Evolutionary conservation across 2,113 vertebrate species (phyloP), one percentile per base, ranked within the genome.

Genomic region (Beaufortia kweichowensis): DNA sequence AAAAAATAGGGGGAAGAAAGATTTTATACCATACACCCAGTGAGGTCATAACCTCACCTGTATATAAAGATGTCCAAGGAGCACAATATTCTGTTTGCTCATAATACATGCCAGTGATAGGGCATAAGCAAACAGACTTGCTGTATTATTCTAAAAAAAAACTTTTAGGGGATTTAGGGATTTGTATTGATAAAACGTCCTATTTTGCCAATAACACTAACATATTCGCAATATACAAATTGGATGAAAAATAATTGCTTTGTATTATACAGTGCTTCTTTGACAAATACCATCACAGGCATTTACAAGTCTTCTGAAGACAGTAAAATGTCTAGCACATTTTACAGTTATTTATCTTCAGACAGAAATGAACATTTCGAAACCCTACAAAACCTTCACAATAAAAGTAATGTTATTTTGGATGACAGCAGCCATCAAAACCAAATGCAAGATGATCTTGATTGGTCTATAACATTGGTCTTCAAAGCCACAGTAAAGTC

Each of bases 21-120:
- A 85, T 86, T 89, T 91, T 87, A 92, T 87, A 92, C 87, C 87
- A 92, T 79, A 77, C 78, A 92, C 79, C 86, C 83, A 88, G 82
- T 85, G 85, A 90, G 74, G 88, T 77, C 46, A 84, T 56, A 88
- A 86, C 85, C 65, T 76, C 72, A 79, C 50, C 68, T 85, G 80
- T 77, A 76, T 70, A 55, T 80, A 23, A 75, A 80, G 62, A 81
- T 72, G 72, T 82, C 79, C 79, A 82, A 80, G 80, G 77, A 82
- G 77, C 80, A 84, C 80, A 84, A 83, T 83, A 69, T 75, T 75
- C 6, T 39, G 24, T 75, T 77, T 64, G 75, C 29, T 19, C 23
- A 70, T 28, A 46, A 23, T 43, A 59, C 55, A 31, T 56, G 28
- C n/a, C 67, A 6, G 28, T 69, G 33, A 53, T 7, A 53, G 6